phyloP scores from a whole-genome alignment of 1,140 invertebrate genomes.

The Melipona quadrifasciata region DNA sequence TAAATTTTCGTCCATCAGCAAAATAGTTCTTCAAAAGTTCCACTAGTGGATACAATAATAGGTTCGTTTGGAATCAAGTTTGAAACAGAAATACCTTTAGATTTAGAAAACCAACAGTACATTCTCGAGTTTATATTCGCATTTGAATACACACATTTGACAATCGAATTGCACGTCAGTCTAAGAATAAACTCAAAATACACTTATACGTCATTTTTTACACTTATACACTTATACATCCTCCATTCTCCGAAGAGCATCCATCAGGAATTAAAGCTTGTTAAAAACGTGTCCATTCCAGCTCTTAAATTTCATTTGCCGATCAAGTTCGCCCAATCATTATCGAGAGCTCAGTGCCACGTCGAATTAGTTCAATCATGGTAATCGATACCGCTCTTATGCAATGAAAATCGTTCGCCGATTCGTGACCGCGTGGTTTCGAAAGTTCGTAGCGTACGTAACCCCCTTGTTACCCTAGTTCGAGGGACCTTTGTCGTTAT shows the following conservation, averaged over 20 bases:
- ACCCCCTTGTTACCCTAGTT: background rate
- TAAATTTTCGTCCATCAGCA: too few relatives aligned
- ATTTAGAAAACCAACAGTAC: too few relatives aligned
- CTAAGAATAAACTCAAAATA: too few relatives aligned
- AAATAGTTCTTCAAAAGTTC: too few relatives aligned
- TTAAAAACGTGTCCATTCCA: background rate
- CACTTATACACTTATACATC: too few relatives aligned
- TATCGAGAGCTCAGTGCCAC: slow-evolving; percentile 1
- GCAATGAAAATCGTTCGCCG: background rate
- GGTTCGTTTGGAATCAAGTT: too few relatives aligned
- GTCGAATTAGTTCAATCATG: background rate
- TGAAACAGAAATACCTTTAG: too few relatives aligned
- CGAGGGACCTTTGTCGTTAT: background rate
- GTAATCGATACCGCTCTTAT: slow-evolving; percentile 11
- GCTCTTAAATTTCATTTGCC: background rate
- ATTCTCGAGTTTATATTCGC: too few relatives aligned
- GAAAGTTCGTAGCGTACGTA: slow-evolving; percentile 19
- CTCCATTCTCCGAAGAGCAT: background rate
- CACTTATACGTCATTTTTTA: too few relatives aligned
- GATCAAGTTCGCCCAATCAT: background rate
- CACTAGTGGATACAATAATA: too few relatives aligned
- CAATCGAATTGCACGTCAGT: too few relatives aligned
- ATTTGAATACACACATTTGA: too few relatives aligned
- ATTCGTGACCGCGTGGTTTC: slow-evolving; percentile 16
- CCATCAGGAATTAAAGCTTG: background rate